Evolutionary conservation across 1,140 invertebrate species (phyloP).

Genomic region (Euwallacea similis): DNA sequence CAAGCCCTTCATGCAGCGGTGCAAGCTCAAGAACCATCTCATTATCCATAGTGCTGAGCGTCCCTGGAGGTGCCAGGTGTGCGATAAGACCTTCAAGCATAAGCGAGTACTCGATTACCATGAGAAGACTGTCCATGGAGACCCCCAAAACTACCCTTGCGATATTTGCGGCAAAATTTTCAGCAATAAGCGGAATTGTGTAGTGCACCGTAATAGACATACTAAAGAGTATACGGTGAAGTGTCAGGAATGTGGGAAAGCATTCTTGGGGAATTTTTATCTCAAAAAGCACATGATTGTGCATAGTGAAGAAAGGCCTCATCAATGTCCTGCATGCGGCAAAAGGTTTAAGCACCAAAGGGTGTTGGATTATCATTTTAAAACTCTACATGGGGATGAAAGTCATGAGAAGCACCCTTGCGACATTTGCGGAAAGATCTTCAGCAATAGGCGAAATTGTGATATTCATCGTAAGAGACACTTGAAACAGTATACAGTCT

Average conservation of each 20-base stretch:
- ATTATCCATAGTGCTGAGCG: constrained; percentile 54
- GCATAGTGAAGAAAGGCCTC: constrained; percentile 59
- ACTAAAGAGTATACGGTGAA: constrained; percentile 29
- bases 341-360: constrained; percentile 58
- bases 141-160: constrained; percentile 32
- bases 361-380: constrained; percentile 32
- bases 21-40: constrained; percentile 46
- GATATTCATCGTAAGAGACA: constrained; percentile 66
- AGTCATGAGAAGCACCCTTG: constrained; percentile 38
- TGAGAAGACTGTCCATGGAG: constrained; percentile 28
- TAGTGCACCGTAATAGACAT: constrained; percentile 39
- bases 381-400: constrained; percentile 23
- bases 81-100: constrained; percentile 59
- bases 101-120: constrained; percentile 37
- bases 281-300: constrained; percentile 35
- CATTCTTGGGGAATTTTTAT: constrained; percentile 25
- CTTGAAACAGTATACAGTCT: constrained; percentile 54
- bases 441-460: constrained; percentile 67
- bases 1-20: constrained; percentile 29
- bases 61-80: constrained; percentile 55
- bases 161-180: constrained; percentile 35
- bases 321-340: constrained; percentile 61
- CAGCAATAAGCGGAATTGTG: constrained; percentile 38
- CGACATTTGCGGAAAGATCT: constrained; percentile 59
- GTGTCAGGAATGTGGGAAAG: constrained; percentile 43